Conservation (phyloP, 92 coral and sea anemone genomes). For the Palythoa grandiflora region DNA sequence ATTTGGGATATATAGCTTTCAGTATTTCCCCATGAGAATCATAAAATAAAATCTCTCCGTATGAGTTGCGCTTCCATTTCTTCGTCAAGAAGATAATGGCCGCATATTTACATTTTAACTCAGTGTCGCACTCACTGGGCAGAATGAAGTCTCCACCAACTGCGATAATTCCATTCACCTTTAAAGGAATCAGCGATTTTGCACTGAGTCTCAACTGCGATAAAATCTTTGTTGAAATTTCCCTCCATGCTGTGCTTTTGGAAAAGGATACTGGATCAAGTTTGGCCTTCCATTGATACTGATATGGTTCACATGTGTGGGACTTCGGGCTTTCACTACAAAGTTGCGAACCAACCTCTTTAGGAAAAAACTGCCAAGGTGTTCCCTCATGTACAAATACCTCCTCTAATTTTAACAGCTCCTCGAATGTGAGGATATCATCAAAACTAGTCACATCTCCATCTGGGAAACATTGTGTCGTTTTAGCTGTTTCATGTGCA, state of each 20-base stretch:
- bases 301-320: neutral
- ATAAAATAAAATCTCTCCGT: slow-evolving; percentile 82
- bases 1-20: slow-evolving; percentile 70
- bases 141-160: slow-evolving; percentile 58
- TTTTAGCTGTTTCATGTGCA: neutral
- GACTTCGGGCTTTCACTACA: neutral
- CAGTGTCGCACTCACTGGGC: neutral
- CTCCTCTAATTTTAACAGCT: slow-evolving; percentile 46
- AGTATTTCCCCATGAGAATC: slow-evolving; percentile 68
- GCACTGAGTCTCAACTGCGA: neutral
- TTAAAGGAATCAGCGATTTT: neutral
- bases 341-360: slow-evolving; percentile 9
- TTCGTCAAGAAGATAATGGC: slow-evolving; percentile 57
- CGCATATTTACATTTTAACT: neutral
- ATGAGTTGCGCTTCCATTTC: slow-evolving; percentile 71
- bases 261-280: slow-evolving; percentile 35
- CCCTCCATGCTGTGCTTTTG: slow-evolving; percentile 41
- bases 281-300: slow-evolving; percentile 57
- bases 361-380: slow-evolving; percentile 64
- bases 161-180: slow-evolving; percentile 61
- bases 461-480: neutral
- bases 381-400: slow-evolving; percentile 63
- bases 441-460: slow-evolving; percentile 56
- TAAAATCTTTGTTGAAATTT: neutral
- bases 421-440: slow-evolving; percentile 43